These are phyloP conservation scores for Siphlonurus alternatus DNA, from an alignment of 2,888 invertebrate species.

Conservation along the genomic window DNA sequence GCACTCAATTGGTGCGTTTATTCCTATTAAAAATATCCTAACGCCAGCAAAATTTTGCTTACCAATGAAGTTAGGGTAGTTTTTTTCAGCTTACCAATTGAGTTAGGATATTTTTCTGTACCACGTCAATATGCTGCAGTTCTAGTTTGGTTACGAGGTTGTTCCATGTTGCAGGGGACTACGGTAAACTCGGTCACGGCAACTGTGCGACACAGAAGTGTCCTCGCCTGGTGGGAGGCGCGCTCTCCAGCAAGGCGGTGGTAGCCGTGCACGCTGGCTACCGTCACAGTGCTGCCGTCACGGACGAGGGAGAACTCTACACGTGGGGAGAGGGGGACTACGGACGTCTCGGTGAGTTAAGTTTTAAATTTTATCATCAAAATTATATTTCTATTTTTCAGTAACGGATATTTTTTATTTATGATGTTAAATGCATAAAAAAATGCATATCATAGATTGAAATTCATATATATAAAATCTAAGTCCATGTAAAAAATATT, in stretches of 20 bases:
- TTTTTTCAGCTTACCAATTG: too few relatives aligned
- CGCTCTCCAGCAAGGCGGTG: constrained; percentile 29
- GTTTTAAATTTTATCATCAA: too few relatives aligned
- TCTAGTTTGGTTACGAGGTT: too few relatives aligned
- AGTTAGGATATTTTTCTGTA: too few relatives aligned
- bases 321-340: constrained; percentile 42
- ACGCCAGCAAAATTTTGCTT: too few relatives aligned
- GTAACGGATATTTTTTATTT: background rate
- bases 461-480: too few relatives aligned
- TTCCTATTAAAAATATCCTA: too few relatives aligned
- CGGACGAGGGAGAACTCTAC: constrained; percentile 34
- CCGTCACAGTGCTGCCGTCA: constrained; percentile 38
- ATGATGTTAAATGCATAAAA: background rate
- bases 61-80: too few relatives aligned
- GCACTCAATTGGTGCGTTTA: too few relatives aligned
- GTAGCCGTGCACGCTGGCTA: constrained; percentile 36
- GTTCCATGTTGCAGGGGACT: too few relatives aligned
- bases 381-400: constrained; percentile 4
- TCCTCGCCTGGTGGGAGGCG: constrained; percentile 34
- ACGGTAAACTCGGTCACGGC: constrained; percentile 38
- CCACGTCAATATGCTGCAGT: too few relatives aligned
- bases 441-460: background rate
- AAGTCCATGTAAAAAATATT: too few relatives aligned
- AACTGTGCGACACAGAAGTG: constrained; percentile 33
- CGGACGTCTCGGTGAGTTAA: constrained; percentile 27